Conservation (phyloP, 92 coral and sea anemone genomes). For the Heliopora coerulea region DNA sequence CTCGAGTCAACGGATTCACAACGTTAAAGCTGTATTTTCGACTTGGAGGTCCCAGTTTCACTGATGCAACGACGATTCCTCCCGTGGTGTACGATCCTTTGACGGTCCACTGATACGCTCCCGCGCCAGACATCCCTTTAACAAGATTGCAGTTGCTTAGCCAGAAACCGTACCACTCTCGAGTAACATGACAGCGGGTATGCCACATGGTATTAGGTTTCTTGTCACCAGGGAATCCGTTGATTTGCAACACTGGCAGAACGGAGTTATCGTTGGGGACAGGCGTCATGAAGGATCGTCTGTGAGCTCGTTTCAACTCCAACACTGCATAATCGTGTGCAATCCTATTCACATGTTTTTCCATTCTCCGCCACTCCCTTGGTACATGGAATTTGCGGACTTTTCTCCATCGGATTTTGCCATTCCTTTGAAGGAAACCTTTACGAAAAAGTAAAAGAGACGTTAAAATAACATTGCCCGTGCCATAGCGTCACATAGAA, state of each 20-base stretch:
- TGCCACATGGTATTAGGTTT: slow-evolving; percentile 69
- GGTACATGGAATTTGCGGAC: slow-evolving; percentile 61
- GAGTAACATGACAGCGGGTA: slow-evolving; percentile 54
- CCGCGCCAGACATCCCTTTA: slow-evolving; percentile 81
- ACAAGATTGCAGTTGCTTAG: slow-evolving; percentile 68
- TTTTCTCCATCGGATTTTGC: slow-evolving; percentile 67
- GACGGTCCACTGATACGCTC: slow-evolving; percentile 53
- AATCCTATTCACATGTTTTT: slow-evolving; percentile 36
- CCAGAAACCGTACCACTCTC: slow-evolving; percentile 53
- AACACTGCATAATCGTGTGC: slow-evolving; percentile 76
- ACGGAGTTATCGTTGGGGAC: slow-evolving; percentile 50
- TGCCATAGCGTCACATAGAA: too few relatives aligned
- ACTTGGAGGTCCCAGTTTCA: slow-evolving; percentile 49
- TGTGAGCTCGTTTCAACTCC: slow-evolving; percentile 59
- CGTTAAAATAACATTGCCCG: not conserved
- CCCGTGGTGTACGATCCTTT: slow-evolving; percentile 55
- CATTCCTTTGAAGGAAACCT: slow-evolving; percentile 69
- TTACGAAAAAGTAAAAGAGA: not conserved
- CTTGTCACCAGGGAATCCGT: slow-evolving; percentile 84
- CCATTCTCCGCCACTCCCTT: slow-evolving; percentile 53
- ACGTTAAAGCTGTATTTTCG: slow-evolving; percentile 57
- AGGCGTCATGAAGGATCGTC: slow-evolving; percentile 64
- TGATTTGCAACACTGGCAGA: slow-evolving; percentile 64
- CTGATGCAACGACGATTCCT: slow-evolving; percentile 75
- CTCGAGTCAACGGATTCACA: slow-evolving; percentile 61